These are phyloP conservation scores for Austrofundulus limnaeus DNA, from an alignment of 2,113 vertebrate species.

Conservation along the genomic window DNA sequence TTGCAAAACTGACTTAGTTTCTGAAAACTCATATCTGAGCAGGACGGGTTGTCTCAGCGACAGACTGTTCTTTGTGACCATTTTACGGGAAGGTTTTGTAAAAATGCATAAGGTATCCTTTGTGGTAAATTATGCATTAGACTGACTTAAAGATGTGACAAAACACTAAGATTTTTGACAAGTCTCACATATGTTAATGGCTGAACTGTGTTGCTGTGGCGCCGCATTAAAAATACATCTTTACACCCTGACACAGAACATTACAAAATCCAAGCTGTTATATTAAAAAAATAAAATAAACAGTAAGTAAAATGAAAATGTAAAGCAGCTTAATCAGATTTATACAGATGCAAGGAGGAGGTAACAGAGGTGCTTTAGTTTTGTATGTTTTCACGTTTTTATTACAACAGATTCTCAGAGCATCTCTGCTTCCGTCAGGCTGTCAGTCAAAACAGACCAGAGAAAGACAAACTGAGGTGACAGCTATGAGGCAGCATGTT, in stretches of 20 bases:
- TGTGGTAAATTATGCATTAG: conserved; percentile 53
- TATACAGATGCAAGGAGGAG: conserved; percentile 65
- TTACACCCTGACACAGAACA: no score
- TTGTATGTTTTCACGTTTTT: conserved; percentile 70
- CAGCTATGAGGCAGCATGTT: background rate
- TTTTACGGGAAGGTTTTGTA: no score
- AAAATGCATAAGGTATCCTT: background rate
- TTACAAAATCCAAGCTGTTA: conserved; percentile 77
- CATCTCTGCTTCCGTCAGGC: conserved; percentile 23
- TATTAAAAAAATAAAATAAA: conserved; percentile 63
- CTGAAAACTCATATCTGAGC: no score
- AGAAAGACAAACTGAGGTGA: background rate
- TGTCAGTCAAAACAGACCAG: conserved; percentile 1
- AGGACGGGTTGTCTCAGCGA: no score
- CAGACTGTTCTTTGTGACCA: no score
- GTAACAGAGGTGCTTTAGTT: conserved; percentile 64
- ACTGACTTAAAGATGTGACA: conserved; percentile 74
- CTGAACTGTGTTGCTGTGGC: conserved; percentile 64
- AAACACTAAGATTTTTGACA: conserved; percentile 74
- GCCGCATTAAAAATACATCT: conserved; percentile 72
- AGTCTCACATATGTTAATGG: conserved; percentile 77
- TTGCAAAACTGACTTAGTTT: no score
- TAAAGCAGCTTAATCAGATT: conserved; percentile 75
- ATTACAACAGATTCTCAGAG: conserved; percentile 54
- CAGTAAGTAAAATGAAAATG: conserved; percentile 52